A percentile compares a stretch with the other conserved stretches of the same genome.
Conservation (phyloP, 2,113 vertebrate species). For the Tricholaema leucomelas region DNA sequence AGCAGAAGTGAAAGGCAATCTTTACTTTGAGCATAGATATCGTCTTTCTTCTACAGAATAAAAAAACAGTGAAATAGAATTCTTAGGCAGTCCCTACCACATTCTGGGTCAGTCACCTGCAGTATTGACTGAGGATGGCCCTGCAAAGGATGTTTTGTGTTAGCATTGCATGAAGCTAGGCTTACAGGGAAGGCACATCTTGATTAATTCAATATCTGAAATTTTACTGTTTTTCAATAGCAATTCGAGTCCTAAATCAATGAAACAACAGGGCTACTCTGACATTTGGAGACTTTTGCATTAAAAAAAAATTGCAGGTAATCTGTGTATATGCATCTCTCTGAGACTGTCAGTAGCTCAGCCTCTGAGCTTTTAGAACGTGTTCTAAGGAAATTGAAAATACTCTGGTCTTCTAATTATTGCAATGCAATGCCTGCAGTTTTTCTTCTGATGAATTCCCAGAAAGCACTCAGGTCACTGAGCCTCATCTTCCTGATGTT, state of each 20-base stretch:
- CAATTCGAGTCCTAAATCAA: background rate
- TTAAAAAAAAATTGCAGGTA: background rate
- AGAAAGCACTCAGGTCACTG: background rate
- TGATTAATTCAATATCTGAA: background rate
- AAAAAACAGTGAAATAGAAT: background rate
- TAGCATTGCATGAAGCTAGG: background rate
- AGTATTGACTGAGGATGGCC: background rate
- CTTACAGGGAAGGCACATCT: background rate
- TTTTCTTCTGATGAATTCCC: background rate
- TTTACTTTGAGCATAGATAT: background rate
- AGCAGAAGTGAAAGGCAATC: background rate
- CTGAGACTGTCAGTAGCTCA: background rate
- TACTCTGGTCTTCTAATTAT: background rate
- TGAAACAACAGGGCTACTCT: background rate
- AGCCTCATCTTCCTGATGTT: background rate
- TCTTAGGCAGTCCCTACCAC: background rate
- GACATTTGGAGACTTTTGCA: rapidly evolving
- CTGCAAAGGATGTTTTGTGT: background rate
- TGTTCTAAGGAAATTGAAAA: background rate
- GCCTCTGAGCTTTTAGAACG: background rate
- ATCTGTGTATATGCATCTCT: background rate
- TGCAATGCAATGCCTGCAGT: background rate
- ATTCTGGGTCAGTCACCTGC: background rate
- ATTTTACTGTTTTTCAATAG: background rate
- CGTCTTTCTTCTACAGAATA: background rate